Evolutionary conservation across 2,113 vertebrate genomes (phyloP).

Genomic region (Python bivittatus): DNA sequence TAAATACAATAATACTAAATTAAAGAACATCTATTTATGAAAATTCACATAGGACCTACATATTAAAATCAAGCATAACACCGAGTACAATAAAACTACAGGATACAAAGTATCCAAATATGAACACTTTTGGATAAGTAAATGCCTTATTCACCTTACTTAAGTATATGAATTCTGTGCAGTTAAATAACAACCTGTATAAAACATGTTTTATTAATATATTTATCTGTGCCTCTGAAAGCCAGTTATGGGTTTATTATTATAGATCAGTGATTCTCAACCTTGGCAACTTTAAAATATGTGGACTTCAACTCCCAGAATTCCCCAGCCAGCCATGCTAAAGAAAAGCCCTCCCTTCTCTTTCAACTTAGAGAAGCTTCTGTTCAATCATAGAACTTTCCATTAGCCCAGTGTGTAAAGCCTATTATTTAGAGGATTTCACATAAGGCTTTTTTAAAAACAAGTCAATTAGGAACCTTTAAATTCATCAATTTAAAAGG

Average conservation of each 20-base stretch:
- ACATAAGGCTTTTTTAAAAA: background rate
- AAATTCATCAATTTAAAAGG: background rate
- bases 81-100: background rate
- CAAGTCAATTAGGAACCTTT: background rate
- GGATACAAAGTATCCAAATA: background rate
- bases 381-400: background rate
- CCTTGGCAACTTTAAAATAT: no score
- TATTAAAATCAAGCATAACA: background rate
- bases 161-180: background rate
- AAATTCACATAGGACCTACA: background rate
- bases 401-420: background rate
- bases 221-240: background rate
- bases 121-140: background rate
- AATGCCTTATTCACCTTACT: background rate
- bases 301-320: no score
- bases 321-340: no score
- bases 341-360: background rate
- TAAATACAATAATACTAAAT: background rate
- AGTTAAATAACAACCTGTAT: background rate
- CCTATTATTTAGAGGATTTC: background rate
- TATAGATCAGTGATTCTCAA: no score
- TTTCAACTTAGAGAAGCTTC: background rate
- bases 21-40: background rate
- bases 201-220: background rate
- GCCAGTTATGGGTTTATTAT: background rate